Conservation (phyloP, 2,888 invertebrate species). For the Micropterix aruncella region DNA sequence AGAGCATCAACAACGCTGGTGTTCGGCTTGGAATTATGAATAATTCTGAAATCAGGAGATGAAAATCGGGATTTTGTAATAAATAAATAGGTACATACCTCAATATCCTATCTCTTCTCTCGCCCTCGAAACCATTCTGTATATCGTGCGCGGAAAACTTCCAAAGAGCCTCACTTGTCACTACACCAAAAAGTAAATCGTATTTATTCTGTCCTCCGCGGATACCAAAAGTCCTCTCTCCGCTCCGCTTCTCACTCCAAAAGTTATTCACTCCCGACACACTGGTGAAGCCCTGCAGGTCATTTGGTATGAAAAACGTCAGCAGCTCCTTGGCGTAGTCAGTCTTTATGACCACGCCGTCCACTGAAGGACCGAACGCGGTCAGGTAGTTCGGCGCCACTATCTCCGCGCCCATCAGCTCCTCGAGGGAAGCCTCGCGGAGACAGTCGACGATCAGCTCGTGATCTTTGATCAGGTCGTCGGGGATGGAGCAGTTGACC, state of each 20-base stretch:
- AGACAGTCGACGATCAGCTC: constrained; percentile 77
- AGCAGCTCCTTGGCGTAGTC: constrained; percentile 71
- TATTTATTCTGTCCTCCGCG: constrained; percentile 50
- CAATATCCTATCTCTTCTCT: constrained; percentile 76
- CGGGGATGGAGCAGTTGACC: constrained; percentile 71
- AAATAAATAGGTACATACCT: constrained; percentile 28
- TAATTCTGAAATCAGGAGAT: background rate
- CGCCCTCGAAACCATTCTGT: constrained; percentile 78
- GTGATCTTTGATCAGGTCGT: constrained; percentile 69
- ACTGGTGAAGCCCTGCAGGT: constrained; percentile 47
- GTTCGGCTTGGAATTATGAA: background rate
- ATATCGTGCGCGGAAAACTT: constrained; percentile 78
- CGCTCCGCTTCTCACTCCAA: constrained; percentile 39
- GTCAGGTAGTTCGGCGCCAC: constrained; percentile 69
- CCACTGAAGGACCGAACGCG: constrained; percentile 87
- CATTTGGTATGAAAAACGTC: constrained; percentile 55
- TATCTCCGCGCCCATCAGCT: constrained; percentile 62
- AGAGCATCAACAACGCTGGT: too few relatives aligned
- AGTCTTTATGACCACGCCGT: constrained; percentile 85
- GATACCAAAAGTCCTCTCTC: constrained; percentile 43
- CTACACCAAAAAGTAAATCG: constrained; percentile 83
- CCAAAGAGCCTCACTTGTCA: constrained; percentile 84
- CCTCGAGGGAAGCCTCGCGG: constrained; percentile 58
- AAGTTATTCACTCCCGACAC: constrained; percentile 44
- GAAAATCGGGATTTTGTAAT: too few relatives aligned